These are phyloP conservation scores for Pterois miles DNA, from an alignment of 2,797 vertebrate species.

Conservation along the genomic window DNA sequence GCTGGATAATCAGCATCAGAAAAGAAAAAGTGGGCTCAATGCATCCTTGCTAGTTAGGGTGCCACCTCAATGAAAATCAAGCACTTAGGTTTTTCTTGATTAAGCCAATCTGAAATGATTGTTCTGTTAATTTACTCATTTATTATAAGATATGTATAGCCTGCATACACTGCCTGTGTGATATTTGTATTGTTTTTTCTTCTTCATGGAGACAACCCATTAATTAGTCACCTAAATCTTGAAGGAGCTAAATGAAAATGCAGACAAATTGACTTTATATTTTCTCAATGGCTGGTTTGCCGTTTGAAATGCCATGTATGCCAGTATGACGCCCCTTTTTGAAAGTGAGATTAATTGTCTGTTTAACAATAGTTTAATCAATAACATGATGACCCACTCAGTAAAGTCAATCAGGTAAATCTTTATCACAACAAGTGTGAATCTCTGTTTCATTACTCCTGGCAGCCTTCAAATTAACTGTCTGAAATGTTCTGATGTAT, in stretches of 20 bases:
- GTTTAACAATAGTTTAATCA: slow-evolving; percentile 45
- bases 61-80: background rate
- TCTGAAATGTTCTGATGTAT: slow-evolving; percentile 39
- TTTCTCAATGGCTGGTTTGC: slow-evolving; percentile 28
- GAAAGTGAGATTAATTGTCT: slow-evolving; percentile 45
- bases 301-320: slow-evolving; percentile 37
- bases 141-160: background rate
- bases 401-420: slow-evolving; percentile 30
- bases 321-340: background rate
- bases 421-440: slow-evolving; percentile 26
- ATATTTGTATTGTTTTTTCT: background rate
- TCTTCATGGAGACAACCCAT: background rate
- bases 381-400: slow-evolving; percentile 12
- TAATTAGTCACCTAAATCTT: slow-evolving; percentile 8
- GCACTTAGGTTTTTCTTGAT: background rate
- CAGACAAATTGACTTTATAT: slow-evolving; percentile 16
- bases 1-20: background rate
- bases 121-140: slow-evolving; percentile 15
- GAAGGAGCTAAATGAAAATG: slow-evolving; percentile 7
- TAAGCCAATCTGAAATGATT: slow-evolving; percentile 11
- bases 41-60: background rate
- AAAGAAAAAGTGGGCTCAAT: background rate
- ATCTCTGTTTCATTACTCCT: slow-evolving; percentile 31
- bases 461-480: slow-evolving; percentile 38
- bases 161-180: background rate